Conservation (phyloP, 2,888 invertebrate genomes). For the Gymnoscelis rufifasciata region DNA sequence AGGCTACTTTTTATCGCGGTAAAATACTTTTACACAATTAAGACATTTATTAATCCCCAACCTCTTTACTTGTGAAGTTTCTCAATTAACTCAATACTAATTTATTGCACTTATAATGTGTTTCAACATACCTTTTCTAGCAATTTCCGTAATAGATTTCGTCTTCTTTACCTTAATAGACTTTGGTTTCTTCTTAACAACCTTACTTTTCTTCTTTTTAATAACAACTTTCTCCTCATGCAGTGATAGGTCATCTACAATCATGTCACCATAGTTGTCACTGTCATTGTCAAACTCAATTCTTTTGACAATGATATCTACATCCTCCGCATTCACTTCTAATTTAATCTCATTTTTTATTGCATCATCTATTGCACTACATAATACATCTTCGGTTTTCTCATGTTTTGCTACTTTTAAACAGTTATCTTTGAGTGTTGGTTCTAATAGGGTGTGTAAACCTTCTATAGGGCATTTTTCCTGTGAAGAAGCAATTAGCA, state of each 20-base stretch:
- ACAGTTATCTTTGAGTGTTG: background rate
- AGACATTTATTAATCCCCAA: too few species aligned
- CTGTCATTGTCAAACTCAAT: background rate
- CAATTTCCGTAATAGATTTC: background rate
- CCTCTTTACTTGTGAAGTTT: too few species aligned
- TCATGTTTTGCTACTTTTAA: background rate
- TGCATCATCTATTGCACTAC: background rate
- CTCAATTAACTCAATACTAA: too few species aligned
- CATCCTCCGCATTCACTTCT: background rate
- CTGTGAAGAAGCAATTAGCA: too few species aligned
- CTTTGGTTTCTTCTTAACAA: background rate
- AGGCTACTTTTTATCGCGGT: too few species aligned
- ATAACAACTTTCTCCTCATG: background rate
- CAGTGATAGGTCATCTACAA: background rate
- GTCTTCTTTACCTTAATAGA: background rate
- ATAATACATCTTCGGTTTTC: background rate
- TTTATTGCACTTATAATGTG: too few species aligned
- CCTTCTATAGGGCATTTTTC: background rate
- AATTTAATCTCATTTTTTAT: slow-evolving; percentile 1
- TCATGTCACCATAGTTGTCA: background rate
- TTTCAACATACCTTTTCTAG: background rate
- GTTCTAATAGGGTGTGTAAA: background rate
- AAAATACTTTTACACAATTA: too few species aligned
- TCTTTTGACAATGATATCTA: background rate
- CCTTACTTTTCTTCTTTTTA: background rate